Evolutionary conservation across 2,888 invertebrate genomes (phyloP).

Genomic region (Hyppa rectilinea): DNA sequence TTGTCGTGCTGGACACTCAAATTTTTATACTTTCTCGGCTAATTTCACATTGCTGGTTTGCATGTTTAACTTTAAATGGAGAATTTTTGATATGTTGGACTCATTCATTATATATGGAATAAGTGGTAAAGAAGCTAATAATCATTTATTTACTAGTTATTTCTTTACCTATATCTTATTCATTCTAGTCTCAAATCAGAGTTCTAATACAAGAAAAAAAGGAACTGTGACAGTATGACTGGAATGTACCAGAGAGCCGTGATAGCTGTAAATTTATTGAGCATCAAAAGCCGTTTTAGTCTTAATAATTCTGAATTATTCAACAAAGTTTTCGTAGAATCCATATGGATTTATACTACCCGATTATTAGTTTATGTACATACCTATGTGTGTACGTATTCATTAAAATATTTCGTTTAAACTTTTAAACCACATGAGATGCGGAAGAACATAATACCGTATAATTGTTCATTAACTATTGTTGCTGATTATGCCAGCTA

Average conservation of each 20-base stretch:
- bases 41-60: slow-evolving; percentile 27
- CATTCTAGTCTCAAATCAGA: neutral
- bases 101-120: too few relatives aligned
- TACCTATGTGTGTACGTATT: too few relatives aligned
- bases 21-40: slow-evolving; percentile 42
- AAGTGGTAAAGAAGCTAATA: too few relatives aligned
- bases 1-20: slow-evolving; percentile 17
- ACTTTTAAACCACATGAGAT: too few relatives aligned
- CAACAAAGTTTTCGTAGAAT: too few relatives aligned
- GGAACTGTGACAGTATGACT: neutral
- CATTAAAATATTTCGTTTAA: too few relatives aligned
- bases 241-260: neutral
- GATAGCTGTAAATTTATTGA: neutral
- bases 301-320: neutral
- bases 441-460: too few relatives aligned
- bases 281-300: neutral
- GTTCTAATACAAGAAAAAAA: neutral
- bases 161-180: neutral
- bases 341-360: too few relatives aligned
- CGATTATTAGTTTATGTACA: too few relatives aligned
- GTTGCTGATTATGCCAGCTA: neutral
- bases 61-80: slow-evolving; percentile 22
- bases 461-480: neutral
- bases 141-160: neutral
- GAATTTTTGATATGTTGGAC: slow-evolving; percentile 23